These are phyloP conservation scores for Regulus satrapa DNA, from an alignment of 2,113 vertebrate species.

Conservation along the genomic window DNA sequence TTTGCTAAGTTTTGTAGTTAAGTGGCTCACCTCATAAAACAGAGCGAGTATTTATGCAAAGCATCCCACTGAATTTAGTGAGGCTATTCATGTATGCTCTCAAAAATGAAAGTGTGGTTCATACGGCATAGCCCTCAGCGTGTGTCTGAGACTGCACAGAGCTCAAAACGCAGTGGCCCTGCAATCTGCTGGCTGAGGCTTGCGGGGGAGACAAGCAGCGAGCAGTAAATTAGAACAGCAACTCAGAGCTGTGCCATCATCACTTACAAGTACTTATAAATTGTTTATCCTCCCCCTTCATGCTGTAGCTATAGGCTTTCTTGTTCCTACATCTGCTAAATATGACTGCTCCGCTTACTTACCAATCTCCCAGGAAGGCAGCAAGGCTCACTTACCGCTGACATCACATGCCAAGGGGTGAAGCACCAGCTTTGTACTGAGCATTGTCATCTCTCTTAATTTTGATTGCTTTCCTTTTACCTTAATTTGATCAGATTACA, in stretches of 20 bases:
- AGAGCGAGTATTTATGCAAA: conserved; percentile 3
- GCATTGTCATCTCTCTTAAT: neutral
- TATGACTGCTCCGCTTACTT: conserved; percentile 35
- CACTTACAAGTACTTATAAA: conserved; percentile 61
- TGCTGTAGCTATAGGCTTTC: conserved; percentile 59
- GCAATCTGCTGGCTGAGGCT: conserved; percentile 37
- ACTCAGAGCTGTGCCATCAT: conserved; percentile 44
- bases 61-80: neutral
- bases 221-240: conserved; percentile 13
- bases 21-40: neutral
- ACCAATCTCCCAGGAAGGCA: conserved; percentile 6
- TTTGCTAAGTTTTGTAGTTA: conserved; percentile 7
- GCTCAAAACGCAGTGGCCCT: neutral
- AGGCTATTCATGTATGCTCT: neutral
- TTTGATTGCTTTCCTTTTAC: neutral
- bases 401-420: neutral
- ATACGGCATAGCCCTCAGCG: neutral
- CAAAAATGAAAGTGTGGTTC: neutral
- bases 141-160: neutral
- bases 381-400: conserved; percentile 10
- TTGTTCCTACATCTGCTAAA: conserved; percentile 57
- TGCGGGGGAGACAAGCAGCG: neutral
- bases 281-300: conserved; percentile 53
- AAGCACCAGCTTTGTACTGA: neutral
- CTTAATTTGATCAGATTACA: neutral